Percentiles rank a stretch among this genome's conserved stretches.
phyloP scores from a whole-genome alignment of 2,888 invertebrate species.

The Zele albiditarsus region DNA sequence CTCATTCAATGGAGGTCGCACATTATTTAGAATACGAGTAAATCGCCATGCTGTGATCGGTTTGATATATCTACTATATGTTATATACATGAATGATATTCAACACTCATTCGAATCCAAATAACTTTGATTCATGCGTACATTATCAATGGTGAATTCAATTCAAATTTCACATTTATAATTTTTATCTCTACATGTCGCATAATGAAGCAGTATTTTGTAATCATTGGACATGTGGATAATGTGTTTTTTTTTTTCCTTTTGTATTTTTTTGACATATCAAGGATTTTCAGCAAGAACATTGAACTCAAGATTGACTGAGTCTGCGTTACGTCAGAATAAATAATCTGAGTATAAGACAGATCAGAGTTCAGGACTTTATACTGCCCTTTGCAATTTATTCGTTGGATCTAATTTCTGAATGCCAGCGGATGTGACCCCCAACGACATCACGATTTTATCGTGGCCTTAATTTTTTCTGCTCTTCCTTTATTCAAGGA shows the following conservation, averaged over 20 bases:
- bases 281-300: background rate
- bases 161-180: background rate
- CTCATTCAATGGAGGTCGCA: background rate
- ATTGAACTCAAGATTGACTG: constrained; percentile 35
- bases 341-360: constrained; percentile 36
- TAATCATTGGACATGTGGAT: constrained; percentile 3
- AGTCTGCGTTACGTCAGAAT: constrained; percentile 40
- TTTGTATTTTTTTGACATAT: background rate
- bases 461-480: constrained; percentile 16
- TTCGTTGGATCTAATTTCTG: constrained; percentile 40
- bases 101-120: background rate
- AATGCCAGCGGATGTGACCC: constrained; percentile 40
- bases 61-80: background rate
- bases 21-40: background rate
- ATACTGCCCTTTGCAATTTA: constrained; percentile 37
- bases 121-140: background rate
- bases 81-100: constrained; percentile 1
- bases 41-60: background rate
- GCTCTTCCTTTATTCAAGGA: constrained; percentile 12
- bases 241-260: background rate
- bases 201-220: background rate
- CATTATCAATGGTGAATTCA: background rate
- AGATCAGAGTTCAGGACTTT: constrained; percentile 38
- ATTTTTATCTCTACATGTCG: background rate
- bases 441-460: constrained; percentile 35